Base-by-base conservation (phyloP, 2,797 vertebrate genomes). In the Hypotaenidia okinawae region DNA sequence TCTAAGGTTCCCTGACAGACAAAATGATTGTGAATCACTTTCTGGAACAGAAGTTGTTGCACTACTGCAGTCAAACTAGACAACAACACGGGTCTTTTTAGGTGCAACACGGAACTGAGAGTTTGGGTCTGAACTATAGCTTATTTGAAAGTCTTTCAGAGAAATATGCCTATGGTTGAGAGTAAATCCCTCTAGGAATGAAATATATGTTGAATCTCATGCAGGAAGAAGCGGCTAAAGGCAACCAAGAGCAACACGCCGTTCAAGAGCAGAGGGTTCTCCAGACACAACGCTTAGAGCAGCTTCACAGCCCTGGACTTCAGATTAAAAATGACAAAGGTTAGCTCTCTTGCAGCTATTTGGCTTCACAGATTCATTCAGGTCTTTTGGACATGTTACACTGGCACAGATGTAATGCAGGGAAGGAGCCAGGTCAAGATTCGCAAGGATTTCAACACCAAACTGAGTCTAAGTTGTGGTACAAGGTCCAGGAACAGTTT, bases 21-120 rank as follows among this genome's bases (percentile, higher is more conserved):
- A 94, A 95, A 96, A 97, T 63, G 67, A 88, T 92, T 84, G 74
- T n/a, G 33, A 96, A 95, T 86, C 90, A 55, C 77, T 91, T 90
- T 87, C 52, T 85, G 75, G 90, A 93, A 76, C 70, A 96, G 58
- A 93, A 90, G 77, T 83, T 41, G 10, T 75, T 76, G 82, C 76
- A 88, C 61, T 76, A 69, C n/a, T 94, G 81, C 91, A 96, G 81
- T 64, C 54, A 95, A 87, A 94, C 37, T 62, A 80, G 89, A 92
- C 93, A 95, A 89, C 84, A 94, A 54, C 21, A 72, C 9, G 47
- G 64, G 72, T 58, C 33, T 84, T 92, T 73, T 33, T 21, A 45
- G n/a, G 9, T 84, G 22, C 75, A 84, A 91, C 43, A 72, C 14
- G 22, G 45, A 91, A 94, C 25, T 61, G 5, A 9, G 87, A 64